Conservation (phyloP, 2,113 vertebrate genomes). For the Plectropomus leopardus region DNA sequence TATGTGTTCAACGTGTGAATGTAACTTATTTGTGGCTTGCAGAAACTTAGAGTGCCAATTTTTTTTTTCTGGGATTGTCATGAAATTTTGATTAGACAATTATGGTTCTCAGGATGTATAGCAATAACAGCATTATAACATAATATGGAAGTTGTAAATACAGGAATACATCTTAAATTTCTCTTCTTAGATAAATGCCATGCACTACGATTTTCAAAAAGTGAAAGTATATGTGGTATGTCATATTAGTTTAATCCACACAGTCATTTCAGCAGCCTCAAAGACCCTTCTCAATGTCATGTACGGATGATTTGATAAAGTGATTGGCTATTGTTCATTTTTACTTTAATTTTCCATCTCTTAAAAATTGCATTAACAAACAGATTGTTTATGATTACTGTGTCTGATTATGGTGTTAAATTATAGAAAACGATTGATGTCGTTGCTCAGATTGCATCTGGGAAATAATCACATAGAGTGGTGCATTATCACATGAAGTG, state of each 20-base stretch:
- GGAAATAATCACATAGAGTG: constrained; percentile 19
- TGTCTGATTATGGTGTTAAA: constrained; percentile 12
- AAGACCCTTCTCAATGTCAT: background rate
- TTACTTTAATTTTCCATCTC: background rate
- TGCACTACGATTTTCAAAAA: background rate
- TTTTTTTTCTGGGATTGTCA: no score
- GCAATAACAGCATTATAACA: background rate
- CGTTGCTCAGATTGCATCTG: background rate
- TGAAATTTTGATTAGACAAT: background rate
- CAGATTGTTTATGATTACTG: constrained; percentile 5
- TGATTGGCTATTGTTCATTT: constrained; percentile 23
- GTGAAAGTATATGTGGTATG: background rate
- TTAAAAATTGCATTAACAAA: background rate
- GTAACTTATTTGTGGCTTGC: no score
- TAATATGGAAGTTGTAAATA: background rate
- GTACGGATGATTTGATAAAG: background rate
- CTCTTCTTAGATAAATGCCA: background rate
- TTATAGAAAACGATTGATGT: background rate
- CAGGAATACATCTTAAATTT: background rate
- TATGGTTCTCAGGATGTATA: background rate
- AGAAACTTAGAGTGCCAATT: no score
- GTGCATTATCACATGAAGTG: background rate
- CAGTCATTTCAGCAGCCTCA: background rate
- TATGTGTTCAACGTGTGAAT: no score
- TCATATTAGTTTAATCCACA: background rate